These are phyloP conservation scores for Falco naumanni DNA, from an alignment of 2,797 vertebrate genomes.

Conservation along the genomic window DNA sequence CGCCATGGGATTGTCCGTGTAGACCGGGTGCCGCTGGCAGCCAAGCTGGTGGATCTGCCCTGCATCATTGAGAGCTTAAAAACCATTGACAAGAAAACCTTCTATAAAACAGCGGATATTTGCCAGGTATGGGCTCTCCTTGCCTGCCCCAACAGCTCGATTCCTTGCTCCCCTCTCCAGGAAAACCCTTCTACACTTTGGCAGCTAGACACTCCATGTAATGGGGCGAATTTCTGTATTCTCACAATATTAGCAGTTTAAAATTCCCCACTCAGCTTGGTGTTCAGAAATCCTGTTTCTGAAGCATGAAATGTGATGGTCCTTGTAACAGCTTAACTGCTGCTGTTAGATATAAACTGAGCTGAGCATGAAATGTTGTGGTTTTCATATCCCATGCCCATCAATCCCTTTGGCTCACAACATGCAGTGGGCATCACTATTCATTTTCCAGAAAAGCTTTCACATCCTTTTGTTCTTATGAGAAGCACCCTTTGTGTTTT, in stretches of 20 bases:
- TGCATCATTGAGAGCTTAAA: constrained; percentile 92
- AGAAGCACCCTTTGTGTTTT: background rate
- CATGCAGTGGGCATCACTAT: background rate
- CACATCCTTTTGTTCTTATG: background rate
- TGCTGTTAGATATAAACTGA: background rate
- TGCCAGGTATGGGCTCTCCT: constrained; percentile 86
- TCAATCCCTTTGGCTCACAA: background rate
- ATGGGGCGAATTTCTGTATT: background rate
- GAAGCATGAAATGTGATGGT: background rate
- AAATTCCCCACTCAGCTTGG: background rate
- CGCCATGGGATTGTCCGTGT: constrained; percentile 91
- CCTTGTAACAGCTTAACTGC: background rate
- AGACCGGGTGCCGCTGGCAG: constrained; percentile 89
- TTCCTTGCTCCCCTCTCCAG: background rate
- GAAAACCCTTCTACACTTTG: background rate
- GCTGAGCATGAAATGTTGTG: background rate
- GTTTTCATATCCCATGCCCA: background rate
- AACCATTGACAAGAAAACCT: constrained; percentile 94
- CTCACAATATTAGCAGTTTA: background rate
- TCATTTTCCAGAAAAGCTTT: background rate
- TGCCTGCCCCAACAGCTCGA: background rate
- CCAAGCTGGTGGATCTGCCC: constrained; percentile 94
- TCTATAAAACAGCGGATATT: constrained; percentile 96
- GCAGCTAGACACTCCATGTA: background rate
- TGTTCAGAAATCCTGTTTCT: background rate